Base-by-base conservation (phyloP, 2,888 invertebrate species). In the Rugalucina vietnamica region DNA sequence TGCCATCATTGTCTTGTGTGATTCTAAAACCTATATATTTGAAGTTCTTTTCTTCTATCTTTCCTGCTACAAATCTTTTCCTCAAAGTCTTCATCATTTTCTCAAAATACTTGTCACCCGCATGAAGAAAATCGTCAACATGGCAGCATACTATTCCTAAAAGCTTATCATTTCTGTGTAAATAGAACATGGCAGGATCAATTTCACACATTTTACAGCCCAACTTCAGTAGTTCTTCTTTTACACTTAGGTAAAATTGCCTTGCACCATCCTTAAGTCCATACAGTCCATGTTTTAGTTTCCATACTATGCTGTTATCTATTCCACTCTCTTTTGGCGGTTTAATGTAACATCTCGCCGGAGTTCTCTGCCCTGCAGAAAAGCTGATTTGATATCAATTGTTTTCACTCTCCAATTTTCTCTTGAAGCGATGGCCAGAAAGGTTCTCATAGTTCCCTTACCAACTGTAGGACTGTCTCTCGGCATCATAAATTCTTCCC, bases 111-210 rank as follows among this genome's bases (percentile, higher is more conserved):
- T 86, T 57, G 43, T 85, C 76, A 39, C 89, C 83, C 50, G 87
- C 87, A 82, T 89, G 88, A 12, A 89, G 73, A 78, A 90, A 90
- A 80, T 89, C 87, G 78, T 89, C 88, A 29, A 89, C 84, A 84
- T 89, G 89, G 76, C 87, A 85, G 43, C 73, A 85, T 73, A 89
- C 54, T 0, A 89, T 74, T 21, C 88, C 86, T 32, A 36, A 70
- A 14, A 85, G 37, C 21, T 76, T 72, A 49, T 65, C 77, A 43
- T 81, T 65, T 36, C 43, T 77, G 21, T 75, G 84, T 21, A 85
- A 14, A 27, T 29, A 77, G 60, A 89, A 90, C 50, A 89, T 27
- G 27, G 89, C 86, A 49, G 88, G 88, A 50, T 90, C 90, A 27
- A 87, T 57, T 29, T 81, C 74, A 74, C 77, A 89, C 54, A 80